Evolutionary conservation across 2,888 invertebrate species (phyloP), one percentile per base, ranked within the genome.

Genomic region (Toxonevra muliebris): DNA sequence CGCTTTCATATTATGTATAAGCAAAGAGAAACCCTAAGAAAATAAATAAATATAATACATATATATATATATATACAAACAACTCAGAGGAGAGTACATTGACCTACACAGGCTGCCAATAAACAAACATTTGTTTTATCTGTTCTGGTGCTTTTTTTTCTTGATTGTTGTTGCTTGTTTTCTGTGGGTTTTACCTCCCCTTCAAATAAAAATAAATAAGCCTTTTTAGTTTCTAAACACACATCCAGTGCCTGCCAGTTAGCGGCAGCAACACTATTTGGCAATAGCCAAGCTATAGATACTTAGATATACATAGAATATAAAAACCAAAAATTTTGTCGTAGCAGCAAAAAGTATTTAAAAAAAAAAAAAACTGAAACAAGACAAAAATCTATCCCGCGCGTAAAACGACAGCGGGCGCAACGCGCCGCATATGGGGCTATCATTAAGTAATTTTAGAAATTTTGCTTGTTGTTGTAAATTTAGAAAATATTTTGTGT

Each of bases 101-200:
- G 65, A 65, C 65, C 65, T 50, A 52, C 52, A 58, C 13, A 41
- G 58, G 40, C 65, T 58, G 58, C 58, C 17, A 59, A 59, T 58
- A 65, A 41, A 65, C 65, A 48, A 52, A 59, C 12, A 15, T 12
- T 65, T 50, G n/a, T 30, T 30, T 30, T 30, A 30, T 30, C 2
- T 30, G 30, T 30, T n/a, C n/a, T n/a, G n/a, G n/a, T n/a, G n/a
- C n/a, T 30, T 30, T 30, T 30, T 30, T 2, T 30, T 30, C 7
- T 30, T 30, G 7, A 7, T 30, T 30, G 30, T 30, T 4, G 30
- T 30, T 30, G 30, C 7, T 30, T 30, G 30, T 7, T 30, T 30
- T 30, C 30, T 30, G 30, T 30, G n/a, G n/a, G n/a, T 30, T 30
- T 30, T 30, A 30, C 30, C 30, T 30, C 30, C 30, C 7, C 30